phyloP scores from a whole-genome alignment of 2,888 invertebrate species.

The Hypomecis punctinalis region DNA sequence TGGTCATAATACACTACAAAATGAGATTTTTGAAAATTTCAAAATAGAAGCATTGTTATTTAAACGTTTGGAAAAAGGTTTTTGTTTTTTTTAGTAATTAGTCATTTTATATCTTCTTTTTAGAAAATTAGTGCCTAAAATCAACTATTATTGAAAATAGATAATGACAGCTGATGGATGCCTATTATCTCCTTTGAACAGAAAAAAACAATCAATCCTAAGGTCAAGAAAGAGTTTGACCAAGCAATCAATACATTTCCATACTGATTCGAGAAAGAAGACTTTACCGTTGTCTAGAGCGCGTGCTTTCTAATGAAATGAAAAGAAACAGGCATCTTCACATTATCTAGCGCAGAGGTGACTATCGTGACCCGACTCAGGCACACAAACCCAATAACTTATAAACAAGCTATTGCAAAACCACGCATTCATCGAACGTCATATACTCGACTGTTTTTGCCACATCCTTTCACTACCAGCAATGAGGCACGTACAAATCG shows the following conservation, averaged over 20 bases:
- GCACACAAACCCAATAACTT: constrained; percentile 53
- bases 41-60: too few relatives aligned
- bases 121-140: too few relatives aligned
- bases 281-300: constrained; percentile 36
- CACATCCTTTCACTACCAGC: constrained; percentile 50
- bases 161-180: not conserved
- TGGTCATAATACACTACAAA: too few relatives aligned
- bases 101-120: too few relatives aligned
- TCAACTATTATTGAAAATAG: too few relatives aligned
- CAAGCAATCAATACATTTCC: constrained; percentile 32
- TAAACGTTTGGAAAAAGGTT: too few relatives aligned
- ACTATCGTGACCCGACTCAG: constrained; percentile 54
- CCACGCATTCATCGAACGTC: constrained; percentile 43
- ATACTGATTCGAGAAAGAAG: constrained; percentile 44
- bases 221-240: constrained; percentile 22
- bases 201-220: constrained; percentile 1
- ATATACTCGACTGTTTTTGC: constrained; percentile 38
- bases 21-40: too few relatives aligned
- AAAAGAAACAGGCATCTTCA: constrained; percentile 48
- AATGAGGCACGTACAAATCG: constrained; percentile 42
- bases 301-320: constrained; percentile 59
- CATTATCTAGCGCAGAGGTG: constrained; percentile 68
- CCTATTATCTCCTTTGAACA: not conserved
- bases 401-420: constrained; percentile 46
- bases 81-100: too few relatives aligned